Conservation (phyloP, 2,888 invertebrate species). For the Sarcophaga variegata region DNA sequence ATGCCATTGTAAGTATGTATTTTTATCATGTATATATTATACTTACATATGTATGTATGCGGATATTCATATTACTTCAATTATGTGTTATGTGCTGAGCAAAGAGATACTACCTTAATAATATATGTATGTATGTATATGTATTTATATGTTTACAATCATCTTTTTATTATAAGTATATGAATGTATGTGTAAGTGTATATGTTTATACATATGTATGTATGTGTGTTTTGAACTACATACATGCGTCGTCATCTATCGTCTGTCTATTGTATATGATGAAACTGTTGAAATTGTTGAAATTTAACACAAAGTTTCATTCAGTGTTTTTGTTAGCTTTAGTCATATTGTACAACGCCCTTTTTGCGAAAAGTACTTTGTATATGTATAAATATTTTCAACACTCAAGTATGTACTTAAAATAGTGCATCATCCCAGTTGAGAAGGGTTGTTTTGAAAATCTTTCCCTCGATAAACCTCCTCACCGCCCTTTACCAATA, state of each 20-base stretch:
- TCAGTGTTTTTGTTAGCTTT: constrained; percentile 7
- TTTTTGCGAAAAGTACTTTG: constrained; percentile 46
- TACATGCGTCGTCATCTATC: not conserved
- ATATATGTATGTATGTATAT: not conserved
- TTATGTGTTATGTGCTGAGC: not conserved
- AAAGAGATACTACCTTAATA: not conserved
- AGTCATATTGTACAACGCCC: constrained; percentile 41
- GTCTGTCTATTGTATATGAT: not conserved
- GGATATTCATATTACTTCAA: no score
- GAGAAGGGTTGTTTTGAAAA: constrained; percentile 46
- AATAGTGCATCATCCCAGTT: constrained; percentile 37
- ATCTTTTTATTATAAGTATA: not conserved
- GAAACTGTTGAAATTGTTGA: not conserved
- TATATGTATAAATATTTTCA: constrained; percentile 51
- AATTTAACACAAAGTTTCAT: constrained; percentile 20
- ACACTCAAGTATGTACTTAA: constrained; percentile 55
- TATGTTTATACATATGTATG: not conserved
- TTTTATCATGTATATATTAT: no score
- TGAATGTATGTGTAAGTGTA: no score
- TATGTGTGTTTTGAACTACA: not conserved
- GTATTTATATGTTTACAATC: not conserved
- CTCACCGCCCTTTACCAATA: not conserved
- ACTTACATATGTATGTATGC: no score
- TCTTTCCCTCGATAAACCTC: not conserved
- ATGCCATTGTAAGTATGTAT: no score